These are phyloP conservation scores for Bombus sylvicola DNA, from an alignment of 1,140 invertebrate species.

Conservation along the genomic window DNA sequence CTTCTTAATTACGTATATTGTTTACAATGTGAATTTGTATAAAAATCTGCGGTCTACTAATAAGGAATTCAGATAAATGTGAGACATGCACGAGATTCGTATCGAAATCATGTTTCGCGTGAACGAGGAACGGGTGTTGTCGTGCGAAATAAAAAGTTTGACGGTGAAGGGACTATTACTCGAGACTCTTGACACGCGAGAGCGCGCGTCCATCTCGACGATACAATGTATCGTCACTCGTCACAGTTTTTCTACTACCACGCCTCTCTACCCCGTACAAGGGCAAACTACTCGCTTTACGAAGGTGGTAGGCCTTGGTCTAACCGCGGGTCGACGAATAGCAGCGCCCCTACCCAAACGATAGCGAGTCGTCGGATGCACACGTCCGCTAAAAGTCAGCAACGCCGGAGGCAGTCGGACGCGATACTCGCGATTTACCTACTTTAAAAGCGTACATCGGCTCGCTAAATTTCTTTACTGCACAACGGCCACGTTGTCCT, in stretches of 20 bases:
- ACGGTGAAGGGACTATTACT: constrained; percentile 1
- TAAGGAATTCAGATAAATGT: not conserved
- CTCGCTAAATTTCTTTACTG: constrained; percentile 66
- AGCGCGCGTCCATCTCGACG: not conserved
- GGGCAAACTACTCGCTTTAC: constrained; percentile 39
- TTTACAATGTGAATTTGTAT: no score
- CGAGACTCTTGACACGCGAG: not conserved
- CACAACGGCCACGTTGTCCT: constrained; percentile 74
- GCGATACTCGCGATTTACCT: constrained; percentile 59
- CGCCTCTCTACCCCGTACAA: constrained; percentile 6
- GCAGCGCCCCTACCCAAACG: not conserved
- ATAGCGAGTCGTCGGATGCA: not conserved
- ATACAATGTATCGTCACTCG: not conserved
- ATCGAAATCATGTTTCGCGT: not conserved
- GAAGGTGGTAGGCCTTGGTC: constrained; percentile 32
- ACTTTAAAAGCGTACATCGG: constrained; percentile 54
- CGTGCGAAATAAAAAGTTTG: not conserved
- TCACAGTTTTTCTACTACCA: not conserved
- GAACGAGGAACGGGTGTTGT: not conserved
- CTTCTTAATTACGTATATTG: no score
- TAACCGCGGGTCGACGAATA: constrained; percentile 19
- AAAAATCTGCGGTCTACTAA: not conserved
- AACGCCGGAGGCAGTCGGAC: constrained; percentile 10
- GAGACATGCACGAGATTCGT: not conserved
- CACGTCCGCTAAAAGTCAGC: not conserved